Conservation (phyloP, 2,113 vertebrate species). For the Nematolebias whitei region DNA sequence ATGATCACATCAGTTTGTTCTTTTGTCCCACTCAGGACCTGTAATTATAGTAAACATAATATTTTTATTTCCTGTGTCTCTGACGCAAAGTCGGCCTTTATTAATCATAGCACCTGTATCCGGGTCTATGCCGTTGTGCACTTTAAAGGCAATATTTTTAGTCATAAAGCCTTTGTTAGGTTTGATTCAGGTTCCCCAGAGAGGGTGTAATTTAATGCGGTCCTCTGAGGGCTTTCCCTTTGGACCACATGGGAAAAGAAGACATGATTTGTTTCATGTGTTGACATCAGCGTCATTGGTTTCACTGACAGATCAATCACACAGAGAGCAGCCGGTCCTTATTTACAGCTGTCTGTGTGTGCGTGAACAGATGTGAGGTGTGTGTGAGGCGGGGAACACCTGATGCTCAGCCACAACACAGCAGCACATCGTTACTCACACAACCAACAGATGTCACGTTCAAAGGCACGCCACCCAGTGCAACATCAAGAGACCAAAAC, state of each 20-base stretch:
- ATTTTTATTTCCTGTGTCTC: constrained; percentile 60
- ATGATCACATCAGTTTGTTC: constrained; percentile 43
- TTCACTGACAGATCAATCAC: constrained; percentile 44
- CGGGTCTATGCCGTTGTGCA: constrained; percentile 45
- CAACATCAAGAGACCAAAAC: constrained; percentile 53
- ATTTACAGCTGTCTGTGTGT: constrained; percentile 22
- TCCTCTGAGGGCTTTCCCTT: constrained; percentile 1
- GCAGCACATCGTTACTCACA: constrained; percentile 58
- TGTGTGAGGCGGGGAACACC: constrained; percentile 43
- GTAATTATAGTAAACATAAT: constrained; percentile 66
- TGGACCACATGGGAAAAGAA: constrained; percentile 17
- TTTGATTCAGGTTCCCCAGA: not conserved
- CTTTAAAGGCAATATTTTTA: constrained; percentile 36
- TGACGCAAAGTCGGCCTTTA: constrained; percentile 30
- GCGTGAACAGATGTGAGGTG: constrained; percentile 57
- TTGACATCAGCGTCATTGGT: constrained; percentile 34
- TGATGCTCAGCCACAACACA: constrained; percentile 51
- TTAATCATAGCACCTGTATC: constrained; percentile 70
- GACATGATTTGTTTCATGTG: constrained; percentile 23
- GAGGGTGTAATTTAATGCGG: not conserved
- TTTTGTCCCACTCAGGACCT: constrained; percentile 32
- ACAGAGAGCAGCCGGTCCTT: constrained; percentile 19
- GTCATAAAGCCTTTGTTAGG: constrained; percentile 17
- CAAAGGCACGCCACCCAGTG: constrained; percentile 56
- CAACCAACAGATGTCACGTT: constrained; percentile 68